These are phyloP conservation scores for Accipiter virgatus DNA, from an alignment of 2,113 vertebrate species.

Conservation along the genomic window DNA sequence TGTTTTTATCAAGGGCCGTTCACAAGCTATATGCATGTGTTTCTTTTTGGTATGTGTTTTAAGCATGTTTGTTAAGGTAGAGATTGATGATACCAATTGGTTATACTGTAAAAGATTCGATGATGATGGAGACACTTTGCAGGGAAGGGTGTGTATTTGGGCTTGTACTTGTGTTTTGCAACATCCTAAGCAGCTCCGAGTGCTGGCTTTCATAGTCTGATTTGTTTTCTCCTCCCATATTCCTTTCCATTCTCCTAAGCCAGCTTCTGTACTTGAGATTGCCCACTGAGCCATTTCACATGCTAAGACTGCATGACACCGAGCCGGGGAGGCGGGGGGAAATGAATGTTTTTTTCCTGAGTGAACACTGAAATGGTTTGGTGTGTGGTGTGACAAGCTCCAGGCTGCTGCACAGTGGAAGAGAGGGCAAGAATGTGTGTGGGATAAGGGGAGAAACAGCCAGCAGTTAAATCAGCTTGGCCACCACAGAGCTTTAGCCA, in stretches of 20 bases:
- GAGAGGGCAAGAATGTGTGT: conserved; percentile 14
- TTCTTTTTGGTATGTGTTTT: not conserved
- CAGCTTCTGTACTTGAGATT: not conserved
- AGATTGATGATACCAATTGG: not conserved
- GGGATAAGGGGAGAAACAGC: not conserved
- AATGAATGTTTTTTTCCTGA: not conserved
- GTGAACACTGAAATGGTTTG: not conserved
- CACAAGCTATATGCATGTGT: not conserved
- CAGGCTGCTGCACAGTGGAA: not conserved
- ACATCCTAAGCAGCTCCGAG: not conserved
- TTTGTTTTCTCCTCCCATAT: not conserved
- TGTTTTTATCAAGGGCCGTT: not conserved
- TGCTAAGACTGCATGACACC: not conserved
- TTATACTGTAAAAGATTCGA: not conserved
- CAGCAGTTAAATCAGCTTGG: conserved; percentile 3
- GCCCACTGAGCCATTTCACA: not conserved
- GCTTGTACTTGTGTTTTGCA: not conserved
- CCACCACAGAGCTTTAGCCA: not conserved
- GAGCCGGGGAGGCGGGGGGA: not conserved
- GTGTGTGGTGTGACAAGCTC: not conserved
- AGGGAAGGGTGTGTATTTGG: not conserved
- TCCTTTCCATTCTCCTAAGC: not conserved
- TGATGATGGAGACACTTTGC: not conserved
- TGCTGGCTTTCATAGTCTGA: not conserved
- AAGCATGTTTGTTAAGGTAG: not conserved